phyloP scores from a whole-genome alignment of 1,140 invertebrate species.

The Saccostrea echinata region DNA sequence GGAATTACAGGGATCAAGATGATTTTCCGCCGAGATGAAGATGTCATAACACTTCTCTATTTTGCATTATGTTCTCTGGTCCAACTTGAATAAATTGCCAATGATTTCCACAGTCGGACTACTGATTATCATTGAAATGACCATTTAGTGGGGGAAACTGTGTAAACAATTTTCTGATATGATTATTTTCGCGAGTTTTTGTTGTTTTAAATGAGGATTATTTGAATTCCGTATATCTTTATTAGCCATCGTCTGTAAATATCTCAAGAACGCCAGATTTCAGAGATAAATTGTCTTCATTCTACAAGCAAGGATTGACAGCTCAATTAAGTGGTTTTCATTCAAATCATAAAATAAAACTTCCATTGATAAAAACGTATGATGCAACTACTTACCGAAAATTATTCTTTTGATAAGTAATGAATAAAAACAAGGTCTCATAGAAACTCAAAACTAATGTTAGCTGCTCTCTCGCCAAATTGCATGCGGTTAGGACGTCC shows the following conservation, averaged over 20 bases:
- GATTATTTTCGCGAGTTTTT: constrained; percentile 50
- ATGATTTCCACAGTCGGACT: constrained; percentile 32
- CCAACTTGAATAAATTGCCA: constrained; percentile 39
- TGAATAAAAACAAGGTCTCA: background rate
- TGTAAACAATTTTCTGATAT: constrained; percentile 49
- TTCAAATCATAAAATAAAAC: background rate
- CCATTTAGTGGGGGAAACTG: constrained; percentile 40
- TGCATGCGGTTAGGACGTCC: constrained; percentile 27
- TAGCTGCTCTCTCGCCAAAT: background rate
- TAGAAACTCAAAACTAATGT: background rate
- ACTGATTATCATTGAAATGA: constrained; percentile 50
- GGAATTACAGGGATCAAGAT: constrained; percentile 40
- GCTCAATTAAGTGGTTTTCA: constrained; percentile 1
- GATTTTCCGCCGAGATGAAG: constrained; percentile 48
- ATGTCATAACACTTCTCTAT: constrained; percentile 37
- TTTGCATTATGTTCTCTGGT: constrained; percentile 45
- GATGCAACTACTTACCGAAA: constrained; percentile 16
- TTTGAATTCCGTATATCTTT: constrained; percentile 53
- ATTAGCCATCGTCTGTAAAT: constrained; percentile 50
- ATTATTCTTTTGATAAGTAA: background rate
- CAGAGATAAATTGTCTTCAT: constrained; percentile 34
- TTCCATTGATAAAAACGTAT: background rate
- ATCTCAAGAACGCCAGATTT: constrained; percentile 41
- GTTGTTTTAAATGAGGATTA: constrained; percentile 54
- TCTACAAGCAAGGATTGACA: constrained; percentile 16